phyloP scores from a whole-genome alignment of 2,888 invertebrate genomes.

The Mycalesis mineus region DNA sequence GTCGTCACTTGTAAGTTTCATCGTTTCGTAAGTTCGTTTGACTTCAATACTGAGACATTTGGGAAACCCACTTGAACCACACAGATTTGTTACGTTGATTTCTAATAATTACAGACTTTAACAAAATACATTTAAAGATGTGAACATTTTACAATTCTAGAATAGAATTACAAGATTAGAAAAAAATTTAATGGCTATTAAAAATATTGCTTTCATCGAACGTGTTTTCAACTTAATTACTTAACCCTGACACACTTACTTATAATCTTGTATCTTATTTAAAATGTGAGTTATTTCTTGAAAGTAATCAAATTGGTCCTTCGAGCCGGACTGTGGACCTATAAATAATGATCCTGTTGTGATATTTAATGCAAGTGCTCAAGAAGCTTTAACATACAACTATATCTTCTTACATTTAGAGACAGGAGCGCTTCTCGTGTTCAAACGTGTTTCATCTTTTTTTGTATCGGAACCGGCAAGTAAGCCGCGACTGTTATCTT shows the following conservation, averaged over 20 bases:
- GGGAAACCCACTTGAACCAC: too few species aligned
- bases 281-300: not conserved
- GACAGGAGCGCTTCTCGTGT: conserved; percentile 10
- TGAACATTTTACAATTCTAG: too few species aligned
- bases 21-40: too few species aligned
- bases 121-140: too few species aligned
- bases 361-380: not conserved
- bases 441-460: conserved; percentile 4
- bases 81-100: too few species aligned
- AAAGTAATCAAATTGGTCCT: conserved; percentile 4
- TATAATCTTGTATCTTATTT: not conserved
- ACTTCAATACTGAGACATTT: too few species aligned
- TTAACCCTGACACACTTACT: not conserved
- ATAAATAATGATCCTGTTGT: not conserved
- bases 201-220: not conserved
- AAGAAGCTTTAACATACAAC: not conserved
- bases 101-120: too few species aligned
- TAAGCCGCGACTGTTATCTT: conserved; percentile 10
- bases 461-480: conserved; percentile 3
- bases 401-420: conserved; percentile 15
- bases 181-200: not conserved
- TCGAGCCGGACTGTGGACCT: conserved; percentile 1
- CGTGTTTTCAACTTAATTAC: not conserved
- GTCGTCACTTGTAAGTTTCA: too few species aligned
- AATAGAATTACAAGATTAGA: not conserved